phyloP scores from a whole-genome alignment of 2,113 vertebrate species.

The Gymnobelideus leadbeateri region DNA sequence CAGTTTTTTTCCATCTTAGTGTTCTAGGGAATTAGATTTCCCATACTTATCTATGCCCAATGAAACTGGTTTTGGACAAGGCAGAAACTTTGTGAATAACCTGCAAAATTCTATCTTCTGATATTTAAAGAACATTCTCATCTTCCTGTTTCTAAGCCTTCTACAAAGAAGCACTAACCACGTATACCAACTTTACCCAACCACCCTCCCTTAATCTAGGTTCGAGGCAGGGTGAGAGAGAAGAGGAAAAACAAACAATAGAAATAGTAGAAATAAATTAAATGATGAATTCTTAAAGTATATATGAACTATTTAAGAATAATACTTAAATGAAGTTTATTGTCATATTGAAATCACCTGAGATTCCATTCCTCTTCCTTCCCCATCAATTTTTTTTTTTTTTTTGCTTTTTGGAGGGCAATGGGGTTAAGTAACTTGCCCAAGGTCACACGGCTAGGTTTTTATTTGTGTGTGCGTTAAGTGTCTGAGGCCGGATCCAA shows the following conservation, averaged over 20 bases:
- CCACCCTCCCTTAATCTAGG: too few relatives aligned
- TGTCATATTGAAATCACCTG: neutral
- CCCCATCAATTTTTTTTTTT: too few relatives aligned
- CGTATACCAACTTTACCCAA: neutral
- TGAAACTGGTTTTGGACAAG: constrained; percentile 28
- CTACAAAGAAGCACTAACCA: rapidly evolving
- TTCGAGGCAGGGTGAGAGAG: neutral
- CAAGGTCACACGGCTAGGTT: too few relatives aligned
- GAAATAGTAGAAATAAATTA: neutral
- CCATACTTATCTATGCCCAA: neutral
- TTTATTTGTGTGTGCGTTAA: too few relatives aligned
- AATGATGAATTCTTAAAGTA: neutral
- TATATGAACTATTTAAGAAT: neutral
- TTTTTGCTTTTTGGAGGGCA: too few relatives aligned
- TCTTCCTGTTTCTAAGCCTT: neutral
- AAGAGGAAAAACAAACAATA: neutral
- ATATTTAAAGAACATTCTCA: neutral
- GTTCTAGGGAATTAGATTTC: constrained; percentile 3
- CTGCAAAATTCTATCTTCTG: neutral
- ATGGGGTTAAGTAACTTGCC: too few relatives aligned
- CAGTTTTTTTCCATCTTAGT: neutral
- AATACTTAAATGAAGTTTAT: neutral
- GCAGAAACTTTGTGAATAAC: neutral
- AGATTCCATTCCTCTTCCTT: neutral
- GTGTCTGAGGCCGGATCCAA: too few relatives aligned